Evolutionary conservation across 2,888 invertebrate genomes (phyloP), one percentile per base, ranked within the genome.

Genomic region (Bibio marci): DNA sequence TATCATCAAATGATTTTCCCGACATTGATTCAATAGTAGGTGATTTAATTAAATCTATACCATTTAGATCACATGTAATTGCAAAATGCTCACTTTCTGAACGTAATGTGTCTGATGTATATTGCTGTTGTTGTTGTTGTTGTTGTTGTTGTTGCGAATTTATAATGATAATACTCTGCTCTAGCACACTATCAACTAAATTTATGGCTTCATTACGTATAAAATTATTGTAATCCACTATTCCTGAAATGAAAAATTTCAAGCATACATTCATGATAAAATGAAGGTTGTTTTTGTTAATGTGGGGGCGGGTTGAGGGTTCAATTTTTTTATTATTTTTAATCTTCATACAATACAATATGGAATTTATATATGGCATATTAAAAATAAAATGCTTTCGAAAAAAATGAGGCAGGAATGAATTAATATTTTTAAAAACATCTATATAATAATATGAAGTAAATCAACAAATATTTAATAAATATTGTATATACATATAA

Each of bases 21-120:
- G 62, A 59, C 52, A 59, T 56, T 46, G 60, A 59, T 48, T 60
- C 59, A 50, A 59, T 57, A 38, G 59, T 59, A 45, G 60, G 59
- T 45, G 58, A 58, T 49, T 59, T 59, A 43, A 58, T 53, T 41
- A 59, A 55, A 51, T 58, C 57, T 44, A 55, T 50, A 42, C 57
- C 59, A 46, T 47, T 54, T 44, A 60, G 54, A 47, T 59, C 59
- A 47, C 58, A 60, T 44, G 59, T 60, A 22, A 60, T 60, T 28
- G 60, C 60, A 53, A 57, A 60, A 44, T 60, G 56, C 40, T 60
- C 60, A 50, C 60, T 60, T 41, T 59, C 60, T 25, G 59, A 59
- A 49, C 32, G 30, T 34, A 37, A 32, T 38, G 37, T 38, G 32
- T 33, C 32, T 39, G 30, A 38, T 22, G 22, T 22, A 22, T 4